Base-by-base conservation (phyloP, 2,888 invertebrate species). In the Sussaba pulchella region DNA sequence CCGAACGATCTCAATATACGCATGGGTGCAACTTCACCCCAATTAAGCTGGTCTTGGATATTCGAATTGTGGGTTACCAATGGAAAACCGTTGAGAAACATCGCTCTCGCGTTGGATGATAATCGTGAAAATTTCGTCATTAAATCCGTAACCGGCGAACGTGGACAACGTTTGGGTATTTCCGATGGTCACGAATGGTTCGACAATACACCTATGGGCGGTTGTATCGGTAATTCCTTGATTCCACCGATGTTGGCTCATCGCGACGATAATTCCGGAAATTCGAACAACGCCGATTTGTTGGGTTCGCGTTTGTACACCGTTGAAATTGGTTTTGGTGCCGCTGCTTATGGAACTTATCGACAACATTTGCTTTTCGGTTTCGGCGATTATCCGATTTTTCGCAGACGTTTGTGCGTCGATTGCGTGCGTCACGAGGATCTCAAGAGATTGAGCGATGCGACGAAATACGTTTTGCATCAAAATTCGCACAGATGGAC, bases 351-450 rank as follows among this genome's bases (percentile, higher is more conserved):
- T 88, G 97, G 95, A 24, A 96, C 96, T 2, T 97, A 96, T 90
- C 94, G 96, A 1, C 97, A 97, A 91, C 94, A 96, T 0, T 93
- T 97, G 1, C 95, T 96, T 2, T 96, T 97, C 90, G 96, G 96
- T 91, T 95, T 96, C 87, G 96, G 96, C 0, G 90, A 92, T 77
- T 94, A 95, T 87, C 95, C 95, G 0, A 93, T 95, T 21, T 88
- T 96, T 2, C 94, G 95, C 6, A 94, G 95, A 82, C 95, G 95
- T 88, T 91, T 97, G 24, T 96, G 96, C 88, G 96, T 96, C 2
- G 97, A 97, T 90, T 96, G 96, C 2, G 94, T 96, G 17, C 96
- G 96, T 0, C 94, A 94, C 0, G 93, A 94, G 12, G 96, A 96
- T 89, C 92, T 94, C 0, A 94, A 94, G 74, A 94, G 95, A 86